Percentiles rank a stretch among this genome's conserved stretches.
Conservation (phyloP, 1,140 invertebrate genomes). For the Panonychus citri region DNA sequence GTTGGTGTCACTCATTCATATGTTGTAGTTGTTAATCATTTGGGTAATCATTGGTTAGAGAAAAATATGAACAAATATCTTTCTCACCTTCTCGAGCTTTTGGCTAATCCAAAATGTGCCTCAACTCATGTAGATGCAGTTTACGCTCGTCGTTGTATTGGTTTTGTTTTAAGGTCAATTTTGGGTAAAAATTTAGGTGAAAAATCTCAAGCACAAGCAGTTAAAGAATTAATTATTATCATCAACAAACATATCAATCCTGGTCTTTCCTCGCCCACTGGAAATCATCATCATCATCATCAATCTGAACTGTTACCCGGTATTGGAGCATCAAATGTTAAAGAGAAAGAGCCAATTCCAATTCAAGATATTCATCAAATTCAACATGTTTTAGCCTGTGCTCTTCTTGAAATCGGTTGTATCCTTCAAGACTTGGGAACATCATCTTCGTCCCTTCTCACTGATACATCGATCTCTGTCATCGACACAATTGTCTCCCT, state of each 20-base stretch:
- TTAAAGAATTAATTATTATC: constrained; percentile 75
- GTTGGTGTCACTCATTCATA: constrained; percentile 87
- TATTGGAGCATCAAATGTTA: neutral
- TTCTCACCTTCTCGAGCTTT: constrained; percentile 68
- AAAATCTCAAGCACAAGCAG: constrained; percentile 74
- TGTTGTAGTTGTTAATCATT: constrained; percentile 68
- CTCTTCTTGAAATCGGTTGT: constrained; percentile 50
- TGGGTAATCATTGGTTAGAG: constrained; percentile 83
- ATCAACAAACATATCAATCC: constrained; percentile 77
- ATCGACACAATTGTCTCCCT: constrained; percentile 47
- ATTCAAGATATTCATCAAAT: constrained; percentile 31
- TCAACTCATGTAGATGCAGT: constrained; percentile 90
- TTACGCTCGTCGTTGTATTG: constrained; percentile 88
- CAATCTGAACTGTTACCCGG: neutral
- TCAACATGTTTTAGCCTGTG: constrained; percentile 79
- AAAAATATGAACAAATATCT: constrained; percentile 62
- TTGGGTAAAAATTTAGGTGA: constrained; percentile 82
- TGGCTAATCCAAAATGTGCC: constrained; percentile 65
- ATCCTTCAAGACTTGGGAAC: constrained; percentile 64
- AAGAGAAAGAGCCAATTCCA: neutral
- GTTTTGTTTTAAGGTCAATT: constrained; percentile 72
- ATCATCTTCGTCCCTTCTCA: constrained; percentile 61
- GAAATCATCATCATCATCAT: no score
- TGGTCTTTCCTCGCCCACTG: constrained; percentile 23
- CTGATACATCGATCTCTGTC: constrained; percentile 47